Percentiles rank a stretch among this genome's conserved stretches.
Conservation (phyloP, 2,113 vertebrate species). For the Ahaetulla prasina region DNA sequence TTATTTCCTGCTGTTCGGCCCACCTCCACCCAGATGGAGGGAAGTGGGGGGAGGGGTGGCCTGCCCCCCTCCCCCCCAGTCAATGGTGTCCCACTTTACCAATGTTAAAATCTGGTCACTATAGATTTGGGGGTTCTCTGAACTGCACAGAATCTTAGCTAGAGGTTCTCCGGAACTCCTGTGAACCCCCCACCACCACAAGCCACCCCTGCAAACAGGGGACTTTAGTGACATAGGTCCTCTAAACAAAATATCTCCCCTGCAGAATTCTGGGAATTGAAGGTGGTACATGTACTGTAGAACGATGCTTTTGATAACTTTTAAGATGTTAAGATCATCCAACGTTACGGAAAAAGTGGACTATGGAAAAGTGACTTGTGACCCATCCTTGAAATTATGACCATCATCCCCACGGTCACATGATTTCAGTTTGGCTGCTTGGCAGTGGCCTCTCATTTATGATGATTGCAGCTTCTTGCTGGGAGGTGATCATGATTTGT, state of each 20-base stretch:
- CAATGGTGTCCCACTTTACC: too few relatives aligned
- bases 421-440: not conserved
- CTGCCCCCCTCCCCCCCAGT: too few relatives aligned
- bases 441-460: not conserved
- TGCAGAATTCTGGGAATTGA: not conserved
- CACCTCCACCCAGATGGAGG: too few relatives aligned
- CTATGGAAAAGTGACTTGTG: not conserved
- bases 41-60: too few relatives aligned
- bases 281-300: not conserved
- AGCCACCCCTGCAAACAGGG: too few relatives aligned
- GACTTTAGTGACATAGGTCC: not conserved
- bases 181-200: too few relatives aligned
- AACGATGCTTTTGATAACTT: not conserved
- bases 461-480: not conserved
- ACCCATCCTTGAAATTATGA: not conserved
- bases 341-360: not conserved
- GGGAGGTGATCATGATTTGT: not conserved
- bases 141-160: too few relatives aligned
- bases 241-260: not conserved
- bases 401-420: not conserved
- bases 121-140: too few relatives aligned
- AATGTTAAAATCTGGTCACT: too few relatives aligned
- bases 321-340: not conserved
- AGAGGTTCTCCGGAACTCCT: too few relatives aligned
- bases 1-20: too few relatives aligned